These are phyloP conservation scores for Acleris literana DNA, from an alignment of 2,888 invertebrate genomes.

Conservation along the genomic window DNA sequence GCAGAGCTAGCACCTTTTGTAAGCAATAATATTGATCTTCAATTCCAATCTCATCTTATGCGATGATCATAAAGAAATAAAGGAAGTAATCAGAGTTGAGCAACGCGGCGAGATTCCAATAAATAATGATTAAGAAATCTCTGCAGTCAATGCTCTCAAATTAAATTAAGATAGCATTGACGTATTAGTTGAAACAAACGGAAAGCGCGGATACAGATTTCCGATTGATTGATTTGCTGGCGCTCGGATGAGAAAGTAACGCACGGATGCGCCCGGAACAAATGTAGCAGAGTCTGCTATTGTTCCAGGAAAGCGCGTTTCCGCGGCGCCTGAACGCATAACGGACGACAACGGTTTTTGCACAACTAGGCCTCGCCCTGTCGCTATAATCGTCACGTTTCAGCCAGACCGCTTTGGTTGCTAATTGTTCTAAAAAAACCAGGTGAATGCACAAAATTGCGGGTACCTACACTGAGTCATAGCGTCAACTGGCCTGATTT, in stretches of 20 bases:
- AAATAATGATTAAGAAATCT: constrained; percentile 15
- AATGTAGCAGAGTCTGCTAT: constrained; percentile 66
- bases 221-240: constrained; percentile 59
- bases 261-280: constrained; percentile 63
- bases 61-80: constrained; percentile 26
- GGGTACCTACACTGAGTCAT: constrained; percentile 14
- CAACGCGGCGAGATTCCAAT: constrained; percentile 16
- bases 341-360: constrained; percentile 72
- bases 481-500: constrained; percentile 9
- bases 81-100: constrained; percentile 26
- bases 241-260: constrained; percentile 62
- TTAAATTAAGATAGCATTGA: constrained; percentile 26
- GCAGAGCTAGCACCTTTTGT: constrained; percentile 11
- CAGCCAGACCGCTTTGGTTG: constrained; percentile 47
- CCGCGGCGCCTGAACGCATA: constrained; percentile 56
- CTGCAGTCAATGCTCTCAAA: constrained; percentile 12
- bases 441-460: constrained; percentile 30
- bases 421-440: constrained; percentile 36
- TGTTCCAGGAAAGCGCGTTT: constrained; percentile 63
- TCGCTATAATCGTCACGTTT: constrained; percentile 57
- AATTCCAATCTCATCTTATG: constrained; percentile 33
- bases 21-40: constrained; percentile 25
- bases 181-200: constrained; percentile 44
- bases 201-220: constrained; percentile 51
- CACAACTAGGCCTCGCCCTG: constrained; percentile 66